Percentiles rank a stretch among this genome's conserved stretches.
phyloP scores from a whole-genome alignment of 2,888 invertebrate genomes.

The Lasioglossum zephyrum region DNA sequence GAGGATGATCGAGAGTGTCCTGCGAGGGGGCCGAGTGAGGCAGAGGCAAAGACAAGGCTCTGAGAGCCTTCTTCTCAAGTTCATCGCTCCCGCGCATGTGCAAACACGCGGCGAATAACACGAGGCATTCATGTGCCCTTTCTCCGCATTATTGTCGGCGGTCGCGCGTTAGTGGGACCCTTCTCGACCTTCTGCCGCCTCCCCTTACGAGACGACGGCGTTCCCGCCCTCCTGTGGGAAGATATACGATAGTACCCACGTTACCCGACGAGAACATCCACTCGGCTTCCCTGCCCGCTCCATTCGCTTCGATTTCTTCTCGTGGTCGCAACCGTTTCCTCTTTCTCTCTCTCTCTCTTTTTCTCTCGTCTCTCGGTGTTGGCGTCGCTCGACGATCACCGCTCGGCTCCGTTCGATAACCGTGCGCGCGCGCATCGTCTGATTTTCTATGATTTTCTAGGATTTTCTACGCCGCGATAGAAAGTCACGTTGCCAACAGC shows the following conservation, averaged over 20 bases:
- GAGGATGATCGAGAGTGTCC: conserved; percentile 24
- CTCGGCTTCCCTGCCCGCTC: conserved; percentile 40
- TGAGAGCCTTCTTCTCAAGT: conserved; percentile 73
- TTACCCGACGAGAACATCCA: conserved; percentile 57
- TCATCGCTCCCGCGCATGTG: conserved; percentile 82
- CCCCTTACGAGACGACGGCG: conserved; percentile 48
- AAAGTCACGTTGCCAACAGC: conserved; percentile 23
- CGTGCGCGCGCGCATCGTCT: background rate
- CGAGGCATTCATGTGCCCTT: conserved; percentile 70
- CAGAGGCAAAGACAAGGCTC: conserved; percentile 48
- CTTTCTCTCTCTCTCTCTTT: background rate
- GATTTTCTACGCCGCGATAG: background rate
- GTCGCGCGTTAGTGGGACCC: conserved; percentile 72
- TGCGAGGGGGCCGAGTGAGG: conserved; percentile 18
- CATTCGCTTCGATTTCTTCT: conserved; percentile 42
- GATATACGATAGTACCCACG: conserved; percentile 60
- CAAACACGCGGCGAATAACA: conserved; percentile 75
- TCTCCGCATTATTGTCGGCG: conserved; percentile 73
- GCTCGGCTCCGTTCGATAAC: background rate
- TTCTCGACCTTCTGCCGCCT: conserved; percentile 57
- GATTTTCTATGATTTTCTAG: background rate
- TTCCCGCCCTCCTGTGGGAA: conserved; percentile 61
- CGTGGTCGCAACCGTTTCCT: conserved; percentile 1
- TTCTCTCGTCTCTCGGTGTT: background rate
- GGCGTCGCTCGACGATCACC: background rate